Percentiles rank a stretch among this genome's conserved stretches.
These are phyloP conservation scores for Erithacus rubecula DNA, from an alignment of 2,797 vertebrate species.

Conservation along the genomic window DNA sequence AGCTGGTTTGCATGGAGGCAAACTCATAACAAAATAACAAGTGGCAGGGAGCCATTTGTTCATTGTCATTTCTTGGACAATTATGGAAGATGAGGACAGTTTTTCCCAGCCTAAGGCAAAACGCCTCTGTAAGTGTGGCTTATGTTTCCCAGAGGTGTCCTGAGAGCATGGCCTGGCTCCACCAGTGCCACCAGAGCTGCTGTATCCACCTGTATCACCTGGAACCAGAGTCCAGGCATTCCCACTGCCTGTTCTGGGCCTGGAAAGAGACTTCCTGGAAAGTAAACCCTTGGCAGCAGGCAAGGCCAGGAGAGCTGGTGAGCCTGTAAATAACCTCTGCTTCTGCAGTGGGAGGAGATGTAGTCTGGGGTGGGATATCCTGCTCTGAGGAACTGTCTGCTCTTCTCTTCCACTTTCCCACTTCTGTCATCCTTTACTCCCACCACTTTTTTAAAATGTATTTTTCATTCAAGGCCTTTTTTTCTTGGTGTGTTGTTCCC, in stretches of 20 bases:
- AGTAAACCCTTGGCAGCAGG: neutral
- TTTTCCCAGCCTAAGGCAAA: neutral
- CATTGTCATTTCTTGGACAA: neutral
- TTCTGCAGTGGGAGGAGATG: neutral
- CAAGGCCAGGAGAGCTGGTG: neutral
- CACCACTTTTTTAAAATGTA: neutral
- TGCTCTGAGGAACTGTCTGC: neutral
- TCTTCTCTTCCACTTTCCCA: neutral
- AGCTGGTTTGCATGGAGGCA: neutral
- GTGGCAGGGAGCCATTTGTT: neutral
- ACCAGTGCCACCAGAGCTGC: neutral
- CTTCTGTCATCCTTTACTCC: neutral
- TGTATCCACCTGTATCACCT: neutral
- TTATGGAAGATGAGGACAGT: neutral
- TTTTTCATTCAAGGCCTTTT: neutral
- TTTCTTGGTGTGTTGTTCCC: neutral
- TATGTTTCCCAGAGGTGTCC: neutral
- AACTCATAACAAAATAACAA: neutral
- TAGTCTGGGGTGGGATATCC: neutral
- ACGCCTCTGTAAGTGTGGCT: neutral
- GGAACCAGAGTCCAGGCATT: neutral
- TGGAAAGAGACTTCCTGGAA: neutral
- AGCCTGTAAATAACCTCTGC: neutral
- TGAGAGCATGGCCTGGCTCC: accelerated
- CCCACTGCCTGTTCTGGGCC: neutral